Conservation (phyloP, 2,113 vertebrate genomes). For the Tringa solitaria region DNA sequence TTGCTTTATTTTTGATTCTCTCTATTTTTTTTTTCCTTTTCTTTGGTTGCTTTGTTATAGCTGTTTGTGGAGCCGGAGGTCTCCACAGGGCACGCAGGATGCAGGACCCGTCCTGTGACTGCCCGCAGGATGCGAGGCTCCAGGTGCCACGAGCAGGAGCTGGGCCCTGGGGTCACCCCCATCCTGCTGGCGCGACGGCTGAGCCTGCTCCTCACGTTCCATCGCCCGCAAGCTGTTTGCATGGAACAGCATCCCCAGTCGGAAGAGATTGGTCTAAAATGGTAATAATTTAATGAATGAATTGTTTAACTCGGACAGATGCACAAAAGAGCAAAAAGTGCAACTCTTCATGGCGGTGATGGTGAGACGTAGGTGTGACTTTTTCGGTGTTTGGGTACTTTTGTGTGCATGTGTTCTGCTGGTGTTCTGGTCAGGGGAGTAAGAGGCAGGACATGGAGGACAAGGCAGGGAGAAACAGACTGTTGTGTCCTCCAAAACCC, state of each 20-base stretch:
- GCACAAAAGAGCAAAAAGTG: too few relatives aligned
- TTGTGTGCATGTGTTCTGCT: not conserved
- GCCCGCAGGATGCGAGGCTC: accelerated
- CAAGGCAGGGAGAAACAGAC: accelerated
- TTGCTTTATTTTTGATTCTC: not conserved
- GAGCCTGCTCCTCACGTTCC: not conserved
- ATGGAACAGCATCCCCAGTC: not conserved
- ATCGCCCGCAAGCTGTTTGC: accelerated
- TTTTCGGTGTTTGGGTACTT: not conserved
- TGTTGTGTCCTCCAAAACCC: accelerated
- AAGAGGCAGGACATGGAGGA: not conserved
- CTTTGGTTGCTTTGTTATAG: not conserved
- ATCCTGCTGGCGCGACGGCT: not conserved
- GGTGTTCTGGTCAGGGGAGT: too few relatives aligned
- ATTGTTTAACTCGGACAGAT: too few relatives aligned
- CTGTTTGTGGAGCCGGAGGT: not conserved
- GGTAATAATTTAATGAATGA: not conserved
- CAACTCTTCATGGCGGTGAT: too few relatives aligned
- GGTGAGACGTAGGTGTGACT: not conserved
- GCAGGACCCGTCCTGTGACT: not conserved
- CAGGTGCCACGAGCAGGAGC: not conserved
- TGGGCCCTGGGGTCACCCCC: not conserved
- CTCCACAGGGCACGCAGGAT: accelerated
- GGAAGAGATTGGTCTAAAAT: not conserved
- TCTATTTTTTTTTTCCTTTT: not conserved